phyloP scores from a whole-genome alignment of 23 tunicate species.

The Ciona savignyi region DNA sequence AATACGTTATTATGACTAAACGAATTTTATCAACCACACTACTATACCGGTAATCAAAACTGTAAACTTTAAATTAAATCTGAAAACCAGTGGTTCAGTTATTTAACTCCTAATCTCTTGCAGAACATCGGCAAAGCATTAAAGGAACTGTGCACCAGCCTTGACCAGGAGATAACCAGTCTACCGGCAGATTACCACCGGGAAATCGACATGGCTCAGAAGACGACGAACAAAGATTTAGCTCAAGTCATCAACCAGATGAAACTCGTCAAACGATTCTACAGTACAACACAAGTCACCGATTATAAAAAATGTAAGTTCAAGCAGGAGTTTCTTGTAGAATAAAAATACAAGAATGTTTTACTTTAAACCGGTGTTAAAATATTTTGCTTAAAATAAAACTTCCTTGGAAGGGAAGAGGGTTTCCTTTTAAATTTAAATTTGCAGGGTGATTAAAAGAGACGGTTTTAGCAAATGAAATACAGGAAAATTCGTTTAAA shows the following conservation, averaged over 20 bases:
- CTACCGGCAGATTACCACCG: slow-evolving; percentile 70
- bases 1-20: too few relatives aligned
- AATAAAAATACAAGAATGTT: too few relatives aligned
- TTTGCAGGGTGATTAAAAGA: too few relatives aligned
- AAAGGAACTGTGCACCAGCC: slow-evolving; percentile 74
- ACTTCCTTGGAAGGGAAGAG: too few relatives aligned
- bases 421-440: too few relatives aligned
- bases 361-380: too few relatives aligned
- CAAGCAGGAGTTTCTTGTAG: too few relatives aligned
- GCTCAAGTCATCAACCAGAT: slow-evolving; percentile 87
- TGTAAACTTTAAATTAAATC: background rate
- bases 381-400: too few relatives aligned
- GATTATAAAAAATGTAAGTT: slow-evolving; percentile 93
- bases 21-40: too few relatives aligned
- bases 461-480: too few relatives aligned
- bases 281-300: slow-evolving; percentile 68
- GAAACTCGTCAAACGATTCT: slow-evolving; percentile 81
- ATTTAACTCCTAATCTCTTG: slow-evolving; percentile 1
- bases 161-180: slow-evolving; percentile 33
- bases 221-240: slow-evolving; percentile 87
- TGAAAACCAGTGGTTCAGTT: background rate
- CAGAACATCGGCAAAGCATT: slow-evolving; percentile 81
- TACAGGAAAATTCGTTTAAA: too few relatives aligned
- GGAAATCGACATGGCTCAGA: slow-evolving; percentile 95
- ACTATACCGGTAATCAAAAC: too few relatives aligned